These are phyloP conservation scores for Meloe dianella DNA, from an alignment of 2,888 invertebrate genomes.

Conservation along the genomic window DNA sequence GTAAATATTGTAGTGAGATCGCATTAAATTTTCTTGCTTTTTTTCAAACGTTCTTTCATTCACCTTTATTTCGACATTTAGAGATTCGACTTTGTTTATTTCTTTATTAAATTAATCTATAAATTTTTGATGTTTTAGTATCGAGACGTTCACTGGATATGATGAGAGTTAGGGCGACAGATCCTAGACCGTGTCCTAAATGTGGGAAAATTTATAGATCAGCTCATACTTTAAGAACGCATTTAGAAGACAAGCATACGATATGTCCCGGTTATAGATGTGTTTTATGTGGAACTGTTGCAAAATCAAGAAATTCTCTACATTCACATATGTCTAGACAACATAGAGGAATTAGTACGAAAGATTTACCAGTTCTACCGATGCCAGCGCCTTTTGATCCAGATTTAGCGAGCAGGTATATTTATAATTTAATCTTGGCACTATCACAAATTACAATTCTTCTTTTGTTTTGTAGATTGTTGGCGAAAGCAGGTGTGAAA, in stretches of 20 bases:
- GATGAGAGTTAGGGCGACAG: constrained; percentile 86
- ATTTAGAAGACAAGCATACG: constrained; percentile 92
- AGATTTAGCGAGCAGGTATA: constrained; percentile 78
- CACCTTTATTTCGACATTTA: background rate
- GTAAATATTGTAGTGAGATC: constrained; percentile 28
- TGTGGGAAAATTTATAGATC: constrained; percentile 93
- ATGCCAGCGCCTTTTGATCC: constrained; percentile 94
- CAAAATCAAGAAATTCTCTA: constrained; percentile 88
- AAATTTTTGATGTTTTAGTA: constrained; percentile 60
- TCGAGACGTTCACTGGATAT: constrained; percentile 83
- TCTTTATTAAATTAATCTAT: background rate
- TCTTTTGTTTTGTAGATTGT: constrained; percentile 63
- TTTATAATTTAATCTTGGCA: background rate
- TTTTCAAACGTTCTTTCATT: constrained; percentile 14
- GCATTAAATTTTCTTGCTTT: constrained; percentile 25
- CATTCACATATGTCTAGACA: constrained; percentile 95
- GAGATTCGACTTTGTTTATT: constrained; percentile 14
- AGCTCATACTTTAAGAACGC: constrained; percentile 88
- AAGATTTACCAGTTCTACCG: constrained; percentile 88
- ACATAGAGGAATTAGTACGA: constrained; percentile 91
- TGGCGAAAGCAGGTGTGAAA: constrained; percentile 88
- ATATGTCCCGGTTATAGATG: constrained; percentile 92
- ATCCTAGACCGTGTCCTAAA: constrained; percentile 90
- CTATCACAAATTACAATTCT: background rate
- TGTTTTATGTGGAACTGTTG: constrained; percentile 90